Conservation (phyloP, 2,113 vertebrate genomes). For the Osmerus mordax region DNA sequence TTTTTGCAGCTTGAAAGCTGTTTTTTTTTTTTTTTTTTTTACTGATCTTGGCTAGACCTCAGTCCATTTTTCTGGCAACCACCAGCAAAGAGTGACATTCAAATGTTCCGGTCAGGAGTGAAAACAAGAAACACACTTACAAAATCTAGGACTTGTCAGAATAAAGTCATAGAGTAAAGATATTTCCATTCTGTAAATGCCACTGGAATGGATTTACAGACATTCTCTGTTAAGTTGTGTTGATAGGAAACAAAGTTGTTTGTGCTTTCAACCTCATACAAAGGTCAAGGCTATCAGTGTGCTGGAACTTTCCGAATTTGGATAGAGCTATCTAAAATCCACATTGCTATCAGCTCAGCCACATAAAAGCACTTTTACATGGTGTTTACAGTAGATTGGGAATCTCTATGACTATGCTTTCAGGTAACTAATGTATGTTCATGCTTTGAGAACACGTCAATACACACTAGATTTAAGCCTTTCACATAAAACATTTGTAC, state of each 20-base stretch:
- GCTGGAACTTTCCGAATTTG: no score
- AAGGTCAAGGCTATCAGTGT: background rate
- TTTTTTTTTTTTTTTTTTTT: no score
- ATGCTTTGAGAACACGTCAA: no score
- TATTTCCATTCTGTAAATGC: background rate
- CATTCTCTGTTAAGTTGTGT: background rate
- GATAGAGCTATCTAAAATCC: no score
- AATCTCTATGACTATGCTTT: background rate
- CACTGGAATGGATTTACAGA: background rate
- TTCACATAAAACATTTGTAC: background rate
- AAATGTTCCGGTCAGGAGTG: no score
- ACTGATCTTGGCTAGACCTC: no score
- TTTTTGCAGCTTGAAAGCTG: no score
- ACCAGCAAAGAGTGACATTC: no score
- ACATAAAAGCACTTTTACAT: background rate
- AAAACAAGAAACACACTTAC: no score
- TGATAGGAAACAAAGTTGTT: background rate
- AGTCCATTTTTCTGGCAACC: no score
- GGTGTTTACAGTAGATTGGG: background rate
- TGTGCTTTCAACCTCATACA: background rate
- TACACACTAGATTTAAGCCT: background rate
- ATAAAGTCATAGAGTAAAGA: background rate
- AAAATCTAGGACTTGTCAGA: no score
- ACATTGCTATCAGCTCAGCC: background rate
- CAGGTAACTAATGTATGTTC: no score